Base-by-base conservation (phyloP, 2,797 vertebrate species). In the Atherinosoma microstoma region DNA sequence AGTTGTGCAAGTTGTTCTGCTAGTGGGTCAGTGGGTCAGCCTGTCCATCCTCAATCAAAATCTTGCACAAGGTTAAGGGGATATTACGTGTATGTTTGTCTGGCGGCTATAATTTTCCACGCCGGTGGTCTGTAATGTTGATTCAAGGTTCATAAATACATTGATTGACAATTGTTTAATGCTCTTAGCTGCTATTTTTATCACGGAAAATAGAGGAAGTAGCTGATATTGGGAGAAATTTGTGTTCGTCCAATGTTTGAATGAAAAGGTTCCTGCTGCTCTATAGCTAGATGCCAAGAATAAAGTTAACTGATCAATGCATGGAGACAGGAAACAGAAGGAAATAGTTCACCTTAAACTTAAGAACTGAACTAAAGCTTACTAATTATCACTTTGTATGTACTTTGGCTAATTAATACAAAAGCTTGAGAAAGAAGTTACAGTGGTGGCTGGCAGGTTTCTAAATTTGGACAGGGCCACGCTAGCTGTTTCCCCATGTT, bases 1-100 rank as follows among this genome's bases (percentile, higher is more conserved):
- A 58, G 58, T 76, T 70, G 61, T 75, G 11, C 57, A 64, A 73
- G 58, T 72, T 67, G 64, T 59, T 62, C 58, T 80, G 62, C 63
- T 57, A 77, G 64, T 63, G 29, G 78, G 75, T 83, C 69, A 73
- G 29, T 64, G 22, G 70, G 66, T 78, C 64, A 68, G 58, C 27
- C 30, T 58, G 67, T 73, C 58, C 60, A 78, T 74, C n/a, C 29
- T 38, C 64, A 74, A 73, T 73, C 69, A 66, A 66, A 64, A 64
- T 54, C 29, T 20, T 27, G 59, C 67, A 56, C 58, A 63, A 66
- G 58, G 73, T 73, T 75, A 61, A 64, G 16, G 56, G 63, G 36
- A 70, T 73, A 40, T 80, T 73, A 62, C 32, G 12, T 64, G 36
- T 54, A 16, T 15, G 54, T 58, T 62, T 78, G 73, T 69, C 67